phyloP scores from a whole-genome alignment of 2,113 vertebrate genomes.

The Enhydra lutris region DNA sequence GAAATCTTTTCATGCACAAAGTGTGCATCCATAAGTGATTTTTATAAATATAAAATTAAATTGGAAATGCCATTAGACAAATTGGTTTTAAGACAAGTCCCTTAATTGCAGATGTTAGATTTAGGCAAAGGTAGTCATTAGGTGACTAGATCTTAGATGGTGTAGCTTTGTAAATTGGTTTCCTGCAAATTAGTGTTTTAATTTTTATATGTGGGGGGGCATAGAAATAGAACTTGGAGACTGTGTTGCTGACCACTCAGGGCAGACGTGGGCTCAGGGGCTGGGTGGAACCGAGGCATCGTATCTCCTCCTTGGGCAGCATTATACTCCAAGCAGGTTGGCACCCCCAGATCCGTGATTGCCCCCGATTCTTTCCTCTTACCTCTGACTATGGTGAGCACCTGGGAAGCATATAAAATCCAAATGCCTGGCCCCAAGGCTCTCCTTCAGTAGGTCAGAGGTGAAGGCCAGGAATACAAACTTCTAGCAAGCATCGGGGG shows the following conservation, averaged over 20 bases:
- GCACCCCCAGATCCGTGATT: background rate
- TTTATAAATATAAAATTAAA: background rate
- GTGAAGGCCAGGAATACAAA: background rate
- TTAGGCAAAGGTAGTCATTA: background rate
- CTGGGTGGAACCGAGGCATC: background rate
- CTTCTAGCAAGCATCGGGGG: background rate
- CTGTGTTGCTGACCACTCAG: rapidly evolving
- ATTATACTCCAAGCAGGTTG: rapidly evolving
- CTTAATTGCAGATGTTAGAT: background rate
- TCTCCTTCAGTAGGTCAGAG: background rate
- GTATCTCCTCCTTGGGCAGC: background rate
- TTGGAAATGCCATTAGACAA: background rate
- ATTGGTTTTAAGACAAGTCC: background rate
- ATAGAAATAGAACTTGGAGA: background rate
- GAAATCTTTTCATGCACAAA: background rate
- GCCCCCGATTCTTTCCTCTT: background rate
- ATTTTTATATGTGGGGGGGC: background rate
- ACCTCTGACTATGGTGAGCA: too few species aligned
- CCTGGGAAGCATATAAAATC: background rate
- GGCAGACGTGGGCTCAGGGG: background rate
- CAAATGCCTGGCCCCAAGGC: background rate
- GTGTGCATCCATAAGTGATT: background rate
- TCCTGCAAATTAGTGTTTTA: background rate
- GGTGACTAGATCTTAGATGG: background rate
- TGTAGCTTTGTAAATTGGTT: background rate